Conservation (phyloP, 2,888 invertebrate species). For the Linnaemya vulpina region DNA sequence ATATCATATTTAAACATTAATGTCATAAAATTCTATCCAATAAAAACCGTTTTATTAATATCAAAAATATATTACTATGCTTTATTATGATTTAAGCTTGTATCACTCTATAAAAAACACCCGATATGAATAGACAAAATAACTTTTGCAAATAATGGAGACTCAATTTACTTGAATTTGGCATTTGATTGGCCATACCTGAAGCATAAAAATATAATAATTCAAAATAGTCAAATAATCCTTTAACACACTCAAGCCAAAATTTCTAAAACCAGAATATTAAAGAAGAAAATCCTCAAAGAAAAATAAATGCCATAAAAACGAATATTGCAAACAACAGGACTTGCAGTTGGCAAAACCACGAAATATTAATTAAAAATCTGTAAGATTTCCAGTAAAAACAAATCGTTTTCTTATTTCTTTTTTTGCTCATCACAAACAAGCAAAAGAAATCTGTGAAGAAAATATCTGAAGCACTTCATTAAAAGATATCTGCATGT, state of each 20-base stretch:
- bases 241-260: not conserved
- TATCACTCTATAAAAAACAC: too few relatives aligned
- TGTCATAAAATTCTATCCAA: too few relatives aligned
- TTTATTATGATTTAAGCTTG: too few relatives aligned
- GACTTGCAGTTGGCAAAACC: slow-evolving; percentile 36
- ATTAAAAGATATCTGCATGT: slow-evolving; percentile 27
- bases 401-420: not conserved
- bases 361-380: slow-evolving; percentile 63
- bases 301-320: not conserved
- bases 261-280: slow-evolving; percentile 10
- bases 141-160: slow-evolving; percentile 26
- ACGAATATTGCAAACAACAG: slow-evolving; percentile 12
- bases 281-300: not conserved
- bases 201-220: not conserved
- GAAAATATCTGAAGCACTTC: slow-evolving; percentile 40
- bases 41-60: too few relatives aligned
- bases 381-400: not conserved
- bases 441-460: not conserved
- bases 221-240: slow-evolving; percentile 6
- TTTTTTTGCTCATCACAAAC: not conserved
- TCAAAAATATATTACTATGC: too few relatives aligned
- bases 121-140: too few relatives aligned
- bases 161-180: slow-evolving; percentile 24
- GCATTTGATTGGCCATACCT: not conserved
- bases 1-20: too few relatives aligned